These are phyloP conservation scores for Chlorops oryzae DNA, from an alignment of 1,140 invertebrate genomes.

Conservation along the genomic window DNA sequence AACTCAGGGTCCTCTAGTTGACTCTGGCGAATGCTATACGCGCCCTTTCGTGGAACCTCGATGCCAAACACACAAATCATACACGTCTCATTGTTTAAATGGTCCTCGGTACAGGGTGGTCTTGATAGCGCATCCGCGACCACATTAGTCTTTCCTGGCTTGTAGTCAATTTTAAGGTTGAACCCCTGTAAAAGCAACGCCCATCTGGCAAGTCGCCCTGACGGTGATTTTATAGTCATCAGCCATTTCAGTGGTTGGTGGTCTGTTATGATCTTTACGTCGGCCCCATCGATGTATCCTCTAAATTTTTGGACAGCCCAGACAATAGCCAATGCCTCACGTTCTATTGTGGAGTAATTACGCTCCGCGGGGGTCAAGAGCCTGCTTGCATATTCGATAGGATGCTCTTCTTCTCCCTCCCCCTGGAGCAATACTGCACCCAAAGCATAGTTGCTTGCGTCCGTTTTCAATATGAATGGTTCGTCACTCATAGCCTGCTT, in stretches of 20 bases:
- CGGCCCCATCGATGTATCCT: conserved; percentile 47
- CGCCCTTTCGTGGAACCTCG: conserved; percentile 5
- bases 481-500: too few species aligned
- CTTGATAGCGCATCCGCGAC: too few species aligned
- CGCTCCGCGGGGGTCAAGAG: conserved; percentile 46
- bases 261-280: conserved; percentile 48
- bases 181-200: conserved; percentile 47
- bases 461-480: too few species aligned
- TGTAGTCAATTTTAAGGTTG: conserved; percentile 34
- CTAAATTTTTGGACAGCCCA: conserved; percentile 48
- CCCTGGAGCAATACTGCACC: background rate
- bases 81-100: too few species aligned
- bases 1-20: conserved; percentile 5
- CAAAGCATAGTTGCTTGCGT: too few species aligned
- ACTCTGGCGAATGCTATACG: conserved; percentile 16
- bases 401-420: background rate
- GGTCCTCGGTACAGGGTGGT: conserved; percentile 14
- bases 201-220: conserved; percentile 48
- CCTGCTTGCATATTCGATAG: too few species aligned
- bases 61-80: too few species aligned
- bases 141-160: conserved; percentile 17
- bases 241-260: conserved; percentile 52
- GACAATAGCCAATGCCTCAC: conserved; percentile 50
- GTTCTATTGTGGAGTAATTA: conserved; percentile 48
- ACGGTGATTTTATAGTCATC: conserved; percentile 44